Base-by-base conservation (phyloP, 92 coral and sea anemone genomes). In the Actinernus sp. region DNA sequence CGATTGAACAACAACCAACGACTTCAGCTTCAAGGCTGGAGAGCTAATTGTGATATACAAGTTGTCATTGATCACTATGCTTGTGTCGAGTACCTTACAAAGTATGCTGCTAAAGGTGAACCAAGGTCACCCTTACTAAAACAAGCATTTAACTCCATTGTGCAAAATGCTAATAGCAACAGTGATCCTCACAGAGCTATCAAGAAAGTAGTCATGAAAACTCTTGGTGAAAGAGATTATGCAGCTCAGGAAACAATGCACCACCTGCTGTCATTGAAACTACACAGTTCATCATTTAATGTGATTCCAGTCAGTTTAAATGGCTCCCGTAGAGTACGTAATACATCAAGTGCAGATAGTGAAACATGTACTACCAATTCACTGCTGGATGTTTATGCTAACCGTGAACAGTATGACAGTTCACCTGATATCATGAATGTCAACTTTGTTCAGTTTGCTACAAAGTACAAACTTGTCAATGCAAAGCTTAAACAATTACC, bases 181-280 rank as follows among this genome's bases (percentile, higher is more conserved):
- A 68, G 49, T 66, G 47, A 67, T 68, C 74, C 89, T 24, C 89
- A 75, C 41, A 74, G 48, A 50, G 71, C 82, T 22, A 81, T 81
- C 39, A 65, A 65, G 32, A 81, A 81, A 24, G n/a, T 80, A 11
- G 59, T 74, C 23, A 65, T 73, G 76, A 82, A 74, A 82, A 55
- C 88, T 14, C 74, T 59, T 26, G 79, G 79, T 22, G 74, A 71
- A 73, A 63, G 81, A 63, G 87, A 81, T 55, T 81, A 61, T 73
- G 71, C 71, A 44, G 82, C 88, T 1, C 88, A 74, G 26, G 88
- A 82, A 36, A 66, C 78, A 48, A 81, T 71, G 87, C 87, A 82
- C 65, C 67, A 64, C 11, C 30, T 82, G 41, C 54, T 71, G 26
- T 65, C 76, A 53, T 28, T 74, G 16, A 82, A 82, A 50, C 64